Percentiles rank a stretch among this genome's conserved stretches.
Evolutionary conservation across 1,140 invertebrate species (phyloP).

Genomic region (Drosophila melanogaster): Release_6_plus_ISO1_MT NT_033777.3:14681001-14681500

Average conservation of each 20-base stretch:
- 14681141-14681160: constrained; percentile 43
- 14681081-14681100: constrained; percentile 25
- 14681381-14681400: constrained; percentile 7
- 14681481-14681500: constrained; percentile 51
- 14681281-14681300: neutral
- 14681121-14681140: constrained; percentile 68
- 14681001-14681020: constrained; percentile 54
- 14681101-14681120: constrained; percentile 30
- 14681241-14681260: constrained; percentile 1
- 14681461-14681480: constrained; percentile 48
- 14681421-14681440: neutral
- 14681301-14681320: neutral
- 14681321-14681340: no score
- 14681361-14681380: no score
- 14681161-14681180: neutral
- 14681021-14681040: constrained; percentile 76
- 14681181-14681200: constrained; percentile 17
- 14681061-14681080: constrained; percentile 2
- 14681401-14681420: neutral
- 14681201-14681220: constrained; percentile 1
- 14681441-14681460: neutral
- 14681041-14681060: constrained; percentile 20
- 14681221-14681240: constrained; percentile 3
- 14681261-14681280: neutral
- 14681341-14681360: no score